Percentiles rank a stretch among this genome's conserved stretches.
phyloP scores from a whole-genome alignment of 2,113 vertebrate species.

The Plotosus lineatus region DNA sequence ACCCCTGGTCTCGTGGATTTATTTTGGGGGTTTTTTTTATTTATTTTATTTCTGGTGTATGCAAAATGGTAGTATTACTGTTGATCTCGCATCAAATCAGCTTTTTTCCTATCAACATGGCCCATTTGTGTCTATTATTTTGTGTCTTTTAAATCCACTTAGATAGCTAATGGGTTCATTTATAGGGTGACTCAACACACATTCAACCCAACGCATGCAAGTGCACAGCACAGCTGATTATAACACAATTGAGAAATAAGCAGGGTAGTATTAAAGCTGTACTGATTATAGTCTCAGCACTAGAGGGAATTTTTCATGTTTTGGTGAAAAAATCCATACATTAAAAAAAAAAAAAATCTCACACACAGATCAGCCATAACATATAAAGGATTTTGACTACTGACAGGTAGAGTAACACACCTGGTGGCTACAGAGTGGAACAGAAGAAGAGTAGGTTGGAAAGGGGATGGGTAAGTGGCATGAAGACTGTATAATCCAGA shows the following conservation, averaged over 20 bases:
- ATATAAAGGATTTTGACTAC: too few relatives aligned
- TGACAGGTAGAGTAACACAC: too few relatives aligned
- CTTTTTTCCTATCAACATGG: constrained; percentile 4
- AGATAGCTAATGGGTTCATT: not conserved
- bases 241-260: not conserved
- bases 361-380: too few relatives aligned
- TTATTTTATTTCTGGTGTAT: not conserved
- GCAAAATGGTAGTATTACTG: not conserved
- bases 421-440: too few relatives aligned
- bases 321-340: not conserved
- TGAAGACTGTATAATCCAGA: too few relatives aligned
- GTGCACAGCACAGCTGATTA: not conserved
- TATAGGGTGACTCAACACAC: not conserved
- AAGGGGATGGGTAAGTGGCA: too few relatives aligned
- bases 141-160: not conserved
- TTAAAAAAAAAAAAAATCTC: not conserved
- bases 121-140: not conserved
- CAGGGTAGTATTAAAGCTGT: not conserved
- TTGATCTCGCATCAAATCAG: constrained; percentile 6
- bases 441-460: too few relatives aligned
- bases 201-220: not conserved
- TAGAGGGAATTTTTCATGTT: not conserved
- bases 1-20: too few relatives aligned
- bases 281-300: not conserved
- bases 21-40: not conserved